Base-by-base conservation (phyloP, 1,140 invertebrate species). In the Bombus confusus region DNA sequence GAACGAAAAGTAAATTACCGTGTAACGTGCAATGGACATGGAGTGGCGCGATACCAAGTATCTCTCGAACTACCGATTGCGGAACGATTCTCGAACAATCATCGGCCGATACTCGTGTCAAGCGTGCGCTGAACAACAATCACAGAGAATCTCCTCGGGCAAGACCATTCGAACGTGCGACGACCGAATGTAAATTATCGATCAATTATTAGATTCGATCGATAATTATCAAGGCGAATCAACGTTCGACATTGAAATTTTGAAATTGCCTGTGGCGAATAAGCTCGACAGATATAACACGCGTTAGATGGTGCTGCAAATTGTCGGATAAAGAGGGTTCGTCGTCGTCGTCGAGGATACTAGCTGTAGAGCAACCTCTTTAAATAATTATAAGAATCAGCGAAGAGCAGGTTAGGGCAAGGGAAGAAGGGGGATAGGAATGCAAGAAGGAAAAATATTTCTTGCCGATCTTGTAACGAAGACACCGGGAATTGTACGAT, bases 41-140 rank as follows among this genome's bases (percentile, higher is more conserved):
- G 74, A 75, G 57, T 62, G 39, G 75, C 52, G 57, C 13, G 75
- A 37, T 77, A 77, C n/a, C 25, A 62, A 62, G 31, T 47, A 47
- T 52, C 64, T n/a, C 41, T 69, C 28, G 31, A 37, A 47, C 43
- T 22, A 34, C 34, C 52, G 52, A 69, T 80, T 12, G 78, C 64
- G 10, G 9, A 37, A 34, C 64, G 52, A 37, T 80, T 47, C 64
- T 37, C 43, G 25, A 80, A 80, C 64, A n/a, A 62, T 52, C 78
- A 41, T 15, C 31, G 37, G 28, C 43, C 43, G 41, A 80, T 80
- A 80, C 66, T n/a, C 41, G n/a, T 52, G 66, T 80, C 43, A n/a
- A 69, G 34, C 64, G 9, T 37, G 12, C 43, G 52, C 15, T 80
- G n/a, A 47, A 80, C 78, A 52, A 69, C 64, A 52, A 22, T 39